phyloP scores from a whole-genome alignment of 2,888 invertebrate species.

The Galerucella nymphaeae region DNA sequence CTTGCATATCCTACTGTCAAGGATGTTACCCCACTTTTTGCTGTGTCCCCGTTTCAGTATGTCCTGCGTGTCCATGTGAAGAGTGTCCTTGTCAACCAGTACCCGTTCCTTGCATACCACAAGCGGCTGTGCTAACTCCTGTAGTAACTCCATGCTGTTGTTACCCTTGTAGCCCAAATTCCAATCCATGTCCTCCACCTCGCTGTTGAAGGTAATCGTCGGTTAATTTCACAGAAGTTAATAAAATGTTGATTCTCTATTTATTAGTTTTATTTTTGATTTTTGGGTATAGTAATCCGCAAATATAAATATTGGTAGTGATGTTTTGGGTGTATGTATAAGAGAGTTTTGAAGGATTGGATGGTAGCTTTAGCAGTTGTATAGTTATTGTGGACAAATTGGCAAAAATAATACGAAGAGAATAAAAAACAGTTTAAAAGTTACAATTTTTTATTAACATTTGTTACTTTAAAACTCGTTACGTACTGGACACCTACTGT shows the following conservation, averaged over 20 bases:
- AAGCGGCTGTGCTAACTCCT: conserved; percentile 46
- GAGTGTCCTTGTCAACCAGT: conserved; percentile 30
- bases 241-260: neutral
- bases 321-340: neutral
- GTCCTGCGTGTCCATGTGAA: conserved; percentile 40
- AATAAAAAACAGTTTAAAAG: neutral
- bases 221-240: neutral
- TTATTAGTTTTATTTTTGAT: neutral
- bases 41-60: conserved; percentile 45
- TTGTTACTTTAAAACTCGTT: neutral
- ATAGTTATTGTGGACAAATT: neutral
- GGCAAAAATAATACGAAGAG: neutral
- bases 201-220: neutral
- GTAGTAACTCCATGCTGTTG: conserved; percentile 36
- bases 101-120: conserved; percentile 44
- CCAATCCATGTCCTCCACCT: neutral
- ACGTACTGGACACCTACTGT: neutral
- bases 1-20: conserved; percentile 32
- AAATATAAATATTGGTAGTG: neutral
- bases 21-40: conserved; percentile 41
- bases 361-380: no score
- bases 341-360: neutral
- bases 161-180: neutral
- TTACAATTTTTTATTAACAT: neutral
- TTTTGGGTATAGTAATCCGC: neutral